These are phyloP conservation scores for Cettia cetti DNA, from an alignment of 2,113 vertebrate species.

Conservation along the genomic window DNA sequence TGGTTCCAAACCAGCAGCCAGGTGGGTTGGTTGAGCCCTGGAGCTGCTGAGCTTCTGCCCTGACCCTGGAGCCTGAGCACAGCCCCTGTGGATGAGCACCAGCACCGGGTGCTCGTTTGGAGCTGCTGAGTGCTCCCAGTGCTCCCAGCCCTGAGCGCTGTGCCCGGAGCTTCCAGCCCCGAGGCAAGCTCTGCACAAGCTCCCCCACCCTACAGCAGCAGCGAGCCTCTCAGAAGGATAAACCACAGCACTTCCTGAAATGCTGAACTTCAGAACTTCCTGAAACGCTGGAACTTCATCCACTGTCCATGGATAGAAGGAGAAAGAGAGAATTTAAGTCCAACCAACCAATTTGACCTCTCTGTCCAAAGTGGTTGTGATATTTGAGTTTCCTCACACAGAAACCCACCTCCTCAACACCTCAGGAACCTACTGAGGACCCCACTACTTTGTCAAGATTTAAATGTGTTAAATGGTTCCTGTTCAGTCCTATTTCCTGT, in stretches of 20 bases:
- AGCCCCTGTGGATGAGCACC: too few species aligned
- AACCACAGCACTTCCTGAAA: background rate
- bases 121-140: background rate
- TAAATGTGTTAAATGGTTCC: background rate
- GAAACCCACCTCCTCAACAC: background rate
- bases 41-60: background rate
- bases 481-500: background rate
- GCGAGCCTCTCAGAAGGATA: fast-evolving
- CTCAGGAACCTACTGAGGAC: background rate
- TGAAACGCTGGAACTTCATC: background rate
- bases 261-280: background rate
- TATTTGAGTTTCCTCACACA: background rate
- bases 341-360: background rate
- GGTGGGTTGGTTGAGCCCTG: background rate
- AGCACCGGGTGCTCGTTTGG: fast-evolving
- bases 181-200: background rate
- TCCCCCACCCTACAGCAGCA: background rate
- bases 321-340: background rate
- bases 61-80: background rate
- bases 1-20: background rate
- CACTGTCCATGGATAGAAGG: background rate
- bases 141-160: background rate
- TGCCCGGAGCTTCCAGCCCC: background rate
- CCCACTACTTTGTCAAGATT: background rate
- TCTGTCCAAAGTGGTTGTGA: background rate